Percentiles rank a stretch among this genome's conserved stretches.
These are phyloP conservation scores for Aplochiton taeniatus DNA, from an alignment of 2,797 vertebrate species.

Conservation along the genomic window DNA sequence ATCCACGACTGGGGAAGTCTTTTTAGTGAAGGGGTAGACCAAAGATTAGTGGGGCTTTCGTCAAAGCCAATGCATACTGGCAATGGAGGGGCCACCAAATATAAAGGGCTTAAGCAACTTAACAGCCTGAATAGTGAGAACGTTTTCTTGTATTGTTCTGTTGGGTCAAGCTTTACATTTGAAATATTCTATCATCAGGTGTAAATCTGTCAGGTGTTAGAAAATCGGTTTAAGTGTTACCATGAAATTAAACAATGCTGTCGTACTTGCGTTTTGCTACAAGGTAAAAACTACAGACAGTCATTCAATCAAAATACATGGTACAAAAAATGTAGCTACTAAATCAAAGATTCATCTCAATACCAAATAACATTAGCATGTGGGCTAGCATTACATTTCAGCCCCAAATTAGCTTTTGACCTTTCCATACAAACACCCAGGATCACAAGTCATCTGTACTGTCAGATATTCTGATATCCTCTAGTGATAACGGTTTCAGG, in stretches of 20 bases:
- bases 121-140: too few relatives aligned
- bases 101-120: neutral
- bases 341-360: neutral
- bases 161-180: neutral
- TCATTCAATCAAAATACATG: too few relatives aligned
- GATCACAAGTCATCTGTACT: conserved; percentile 32
- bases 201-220: neutral
- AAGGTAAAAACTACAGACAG: too few relatives aligned
- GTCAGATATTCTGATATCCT: neutral
- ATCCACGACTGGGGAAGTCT: neutral
- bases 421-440: conserved; percentile 10
- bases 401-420: conserved; percentile 26
- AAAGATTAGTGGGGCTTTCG: too few relatives aligned
- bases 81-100: neutral
- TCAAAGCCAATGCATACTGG: too few relatives aligned
- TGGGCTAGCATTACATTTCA: conserved; percentile 33
- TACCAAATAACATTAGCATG: conserved; percentile 27
- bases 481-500: neutral
- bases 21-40: neutral
- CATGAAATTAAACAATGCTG: too few relatives aligned
- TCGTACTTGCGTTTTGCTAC: too few relatives aligned
- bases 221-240: neutral
- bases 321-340: conserved; percentile 1
- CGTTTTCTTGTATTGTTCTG: neutral
- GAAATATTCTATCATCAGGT: neutral